Percentiles rank a stretch among this genome's conserved stretches.
Evolutionary conservation across 2,113 vertebrate species (phyloP).

Genomic region (Aythya baeri): DNA sequence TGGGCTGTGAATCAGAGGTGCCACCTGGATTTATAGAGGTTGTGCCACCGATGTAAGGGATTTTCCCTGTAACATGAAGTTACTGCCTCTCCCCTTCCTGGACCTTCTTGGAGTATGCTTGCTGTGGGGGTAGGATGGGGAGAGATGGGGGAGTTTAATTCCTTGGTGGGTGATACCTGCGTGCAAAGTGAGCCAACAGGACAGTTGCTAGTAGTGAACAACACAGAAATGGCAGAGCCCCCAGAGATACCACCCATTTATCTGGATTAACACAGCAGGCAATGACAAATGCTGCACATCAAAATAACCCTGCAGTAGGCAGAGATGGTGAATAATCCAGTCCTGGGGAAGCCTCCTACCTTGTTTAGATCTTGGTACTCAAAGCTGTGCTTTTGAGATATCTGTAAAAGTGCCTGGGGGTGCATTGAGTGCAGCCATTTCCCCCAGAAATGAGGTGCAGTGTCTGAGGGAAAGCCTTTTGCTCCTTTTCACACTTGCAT

Average conservation of each 20-base stretch:
- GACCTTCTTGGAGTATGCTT: rapidly evolving
- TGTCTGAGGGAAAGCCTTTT: not conserved
- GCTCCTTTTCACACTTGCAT: rapidly evolving
- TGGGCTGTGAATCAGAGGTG: not conserved
- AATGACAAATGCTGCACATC: not conserved
- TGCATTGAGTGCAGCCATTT: rapidly evolving
- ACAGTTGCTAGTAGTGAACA: not conserved
- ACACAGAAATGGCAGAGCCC: not conserved
- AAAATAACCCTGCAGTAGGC: not conserved
- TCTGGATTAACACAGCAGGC: rapidly evolving
- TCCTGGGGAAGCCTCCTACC: not conserved
- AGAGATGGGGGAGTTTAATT: rapidly evolving
- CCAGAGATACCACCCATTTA: not conserved
- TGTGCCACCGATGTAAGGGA: not conserved
- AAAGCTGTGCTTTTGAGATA: not conserved
- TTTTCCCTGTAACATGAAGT: not conserved
- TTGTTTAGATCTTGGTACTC: not conserved
- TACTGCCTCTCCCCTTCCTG: not conserved
- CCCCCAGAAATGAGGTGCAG: not conserved
- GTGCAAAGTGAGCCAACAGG: not conserved
- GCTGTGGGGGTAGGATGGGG: not conserved
- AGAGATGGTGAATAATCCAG: not conserved
- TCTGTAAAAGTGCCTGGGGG: not conserved
- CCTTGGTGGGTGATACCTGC: not conserved
- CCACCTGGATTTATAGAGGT: not conserved